A percentile compares a stretch with the other conserved stretches of the same genome.
Conservation (phyloP, 2,113 vertebrate species). For the Herpailurus yagouaroundi region DNA sequence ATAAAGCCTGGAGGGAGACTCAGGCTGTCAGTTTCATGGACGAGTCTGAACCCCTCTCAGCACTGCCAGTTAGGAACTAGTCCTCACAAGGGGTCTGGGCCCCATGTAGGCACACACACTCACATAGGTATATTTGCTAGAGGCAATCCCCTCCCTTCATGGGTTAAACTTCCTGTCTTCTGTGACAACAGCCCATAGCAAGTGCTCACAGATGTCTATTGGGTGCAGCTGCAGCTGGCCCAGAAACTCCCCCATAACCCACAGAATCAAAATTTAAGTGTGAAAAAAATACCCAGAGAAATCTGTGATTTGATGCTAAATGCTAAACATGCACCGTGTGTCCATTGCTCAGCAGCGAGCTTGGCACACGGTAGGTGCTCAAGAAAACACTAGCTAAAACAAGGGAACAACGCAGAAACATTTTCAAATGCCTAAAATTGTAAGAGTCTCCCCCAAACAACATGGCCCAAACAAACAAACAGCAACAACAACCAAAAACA, state of each 20-base stretch:
- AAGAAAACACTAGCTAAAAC: not conserved
- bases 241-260: not conserved
- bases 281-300: not conserved
- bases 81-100: not conserved
- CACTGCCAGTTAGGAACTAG: not conserved
- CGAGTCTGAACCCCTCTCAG: rapidly evolving
- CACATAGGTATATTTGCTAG: rapidly evolving
- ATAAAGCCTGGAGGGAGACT: not conserved
- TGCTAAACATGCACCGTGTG: not conserved
- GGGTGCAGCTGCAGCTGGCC: not conserved
- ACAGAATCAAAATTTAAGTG: not conserved
- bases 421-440: not conserved
- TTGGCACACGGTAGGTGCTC: not conserved
- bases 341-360: not conserved
- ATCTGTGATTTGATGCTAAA: not conserved
- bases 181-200: not conserved
- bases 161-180: not conserved
- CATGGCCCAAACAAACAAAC: not conserved
- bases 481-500: not conserved
- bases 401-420: not conserved
- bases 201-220: not conserved
- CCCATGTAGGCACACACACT: not conserved
- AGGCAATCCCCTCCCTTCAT: not conserved
- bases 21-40: not conserved
- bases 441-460: not conserved